Base-by-base conservation (phyloP, 2,888 invertebrate species). In the Drosophila yooni region DNA sequence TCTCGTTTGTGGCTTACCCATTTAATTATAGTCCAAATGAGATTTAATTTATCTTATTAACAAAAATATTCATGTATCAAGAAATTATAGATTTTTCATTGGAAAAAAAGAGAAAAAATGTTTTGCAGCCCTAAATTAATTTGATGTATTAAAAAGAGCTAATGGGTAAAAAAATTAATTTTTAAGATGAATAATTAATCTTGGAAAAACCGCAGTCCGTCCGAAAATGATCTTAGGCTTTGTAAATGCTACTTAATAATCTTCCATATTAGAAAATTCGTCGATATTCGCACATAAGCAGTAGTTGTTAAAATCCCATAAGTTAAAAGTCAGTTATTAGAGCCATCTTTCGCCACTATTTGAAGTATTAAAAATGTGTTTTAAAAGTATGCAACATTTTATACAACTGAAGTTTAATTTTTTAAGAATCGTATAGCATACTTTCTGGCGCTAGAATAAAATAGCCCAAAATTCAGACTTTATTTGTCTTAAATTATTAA, bases 1-100 rank as follows among this genome's bases (percentile, higher is more conserved):
- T 3, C 31, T n/a, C 21, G 0, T 10, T 18, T 15, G 60, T 43
- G 27, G 61, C 74, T 81, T 79, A 60, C 34, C 25, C 58, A 61
- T 36, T 1, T 29, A 69, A 63, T 75, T 75, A 77, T 66, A 70
- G 29, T 62, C 21, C 53, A 63, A 48, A 53, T 66, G 79, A 63
- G 67, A 81, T 70, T 73, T 52, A 54, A 29, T 59, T 67, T 69
- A 69, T 67, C 76, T 63, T 67, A 36, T 56, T 72, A 56, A 36
- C n/a, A 57, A 46, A 66, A 68, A 57, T 48, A 50, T 52, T 34
- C 13, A 6, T 51, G 18, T 8, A 2, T 10, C 0, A 40, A 40
- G n/a, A 40, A 10, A n/a, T 10, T 10, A 2, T 4, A 1, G 40
- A 5, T 40, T 40, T 10, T n/a, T 40, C 2, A 10, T 40, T 0